Evolutionary conservation across 2,113 vertebrate species (phyloP).

Genomic region (Toxotes chatareus): DNA sequence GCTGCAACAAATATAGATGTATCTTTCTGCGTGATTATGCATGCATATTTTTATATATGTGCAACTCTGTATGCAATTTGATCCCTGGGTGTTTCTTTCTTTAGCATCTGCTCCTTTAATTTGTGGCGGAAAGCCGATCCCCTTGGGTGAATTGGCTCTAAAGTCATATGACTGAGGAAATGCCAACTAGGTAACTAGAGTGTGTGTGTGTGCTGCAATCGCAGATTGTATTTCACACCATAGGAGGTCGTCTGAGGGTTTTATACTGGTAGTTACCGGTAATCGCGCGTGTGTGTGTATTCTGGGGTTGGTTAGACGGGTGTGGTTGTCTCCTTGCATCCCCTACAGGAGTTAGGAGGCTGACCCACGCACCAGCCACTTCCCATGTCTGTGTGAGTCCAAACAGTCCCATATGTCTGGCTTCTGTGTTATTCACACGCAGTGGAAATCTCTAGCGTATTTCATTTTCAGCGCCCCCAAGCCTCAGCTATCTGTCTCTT

Average conservation of each 20-base stretch:
- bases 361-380: conserved; percentile 9
- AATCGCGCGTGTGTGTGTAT: not conserved
- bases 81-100: conserved; percentile 59
- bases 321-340: conserved; percentile 25
- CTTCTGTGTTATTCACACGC: conserved; percentile 34
- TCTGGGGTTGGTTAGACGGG: conserved; percentile 22
- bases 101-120: conserved; percentile 68
- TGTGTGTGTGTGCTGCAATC: conserved; percentile 23
- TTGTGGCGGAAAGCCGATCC: conserved; percentile 65
- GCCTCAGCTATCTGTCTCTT: conserved; percentile 30
- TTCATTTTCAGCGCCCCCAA: conserved; percentile 25
- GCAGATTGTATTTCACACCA: conserved; percentile 45
- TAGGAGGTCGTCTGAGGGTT: conserved; percentile 28
- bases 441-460: conserved; percentile 29
- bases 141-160: conserved; percentile 49
- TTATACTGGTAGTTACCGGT: not conserved
- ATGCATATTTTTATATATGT: conserved; percentile 38
- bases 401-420: conserved; percentile 43
- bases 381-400: conserved; percentile 23
- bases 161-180: conserved; percentile 61
- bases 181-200: conserved; percentile 36
- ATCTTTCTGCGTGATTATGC: conserved; percentile 30
- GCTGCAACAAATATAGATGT: conserved; percentile 19
- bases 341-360: not conserved
- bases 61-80: conserved; percentile 47